Evolutionary conservation across 23 tunicate species (phyloP), one percentile per base, ranked within the genome.

Genomic region (Phallusia fumigata): DNA sequence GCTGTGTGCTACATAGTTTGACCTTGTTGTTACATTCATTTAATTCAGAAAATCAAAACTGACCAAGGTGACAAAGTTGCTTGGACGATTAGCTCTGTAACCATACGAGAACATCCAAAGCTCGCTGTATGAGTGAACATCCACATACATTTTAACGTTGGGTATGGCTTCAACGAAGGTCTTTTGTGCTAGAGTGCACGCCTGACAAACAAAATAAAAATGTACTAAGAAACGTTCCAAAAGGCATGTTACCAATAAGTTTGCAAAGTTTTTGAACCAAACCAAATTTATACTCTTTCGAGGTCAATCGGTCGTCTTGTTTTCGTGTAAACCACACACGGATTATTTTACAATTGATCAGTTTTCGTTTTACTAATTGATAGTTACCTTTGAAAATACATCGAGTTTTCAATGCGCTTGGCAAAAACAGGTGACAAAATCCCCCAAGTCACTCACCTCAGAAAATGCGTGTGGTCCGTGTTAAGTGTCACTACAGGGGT

Each of bases 91-190:
- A 0, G 32, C 3, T 35, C 83, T 82, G 78, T 91, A 91, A n/a
- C 96, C 96, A 72, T 91, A 91, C 16, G 96, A 90, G 73, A 33
- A 91, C 96, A 91, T 86, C 96, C 96, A 91, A 1, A 64, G 52
- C 82, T 91, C 88, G 73, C 96, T 91, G 96, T 91, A 91, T 0
- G 96, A 79, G 47, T 91, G 96, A 19, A 91, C 81, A 73, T 91
- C 96, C 21, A 86, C 82, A 80, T 91, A 91, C 81, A 79, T 84
- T 74, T 33, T 36, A 8, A 80, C 77, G 45, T 86, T 83, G 22
- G 72, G 77, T 3, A 90, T 51, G 30, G 45, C 72, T 5, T 81
- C 80, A 35, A 90, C 95, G 72, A 85, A 85, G 33, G 81, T 81
- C 80, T 82, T 81, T 77, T 90, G 95, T 12, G 85, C 85, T 32